These are phyloP conservation scores for Gallinago undulata DNA, from an alignment of 2,113 vertebrate species.

Conservation along the genomic window DNA sequence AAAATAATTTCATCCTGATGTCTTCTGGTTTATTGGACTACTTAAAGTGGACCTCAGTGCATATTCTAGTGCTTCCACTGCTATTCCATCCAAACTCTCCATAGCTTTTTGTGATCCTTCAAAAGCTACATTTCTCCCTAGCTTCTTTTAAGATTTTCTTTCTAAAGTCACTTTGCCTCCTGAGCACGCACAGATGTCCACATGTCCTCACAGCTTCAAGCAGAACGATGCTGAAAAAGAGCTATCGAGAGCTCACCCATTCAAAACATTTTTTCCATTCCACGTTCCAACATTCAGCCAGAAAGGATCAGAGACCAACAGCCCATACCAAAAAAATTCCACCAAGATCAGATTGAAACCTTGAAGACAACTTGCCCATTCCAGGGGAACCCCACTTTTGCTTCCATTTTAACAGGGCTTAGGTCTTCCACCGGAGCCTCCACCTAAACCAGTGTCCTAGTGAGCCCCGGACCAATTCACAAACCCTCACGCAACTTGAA, in stretches of 20 bases:
- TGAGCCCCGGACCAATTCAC: neutral
- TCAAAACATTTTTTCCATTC: neutral
- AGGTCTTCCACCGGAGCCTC: neutral
- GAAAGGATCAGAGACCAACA: neutral
- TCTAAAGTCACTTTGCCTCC: neutral
- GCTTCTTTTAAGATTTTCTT: neutral
- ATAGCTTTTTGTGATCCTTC: neutral
- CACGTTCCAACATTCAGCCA: neutral
- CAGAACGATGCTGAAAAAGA: neutral
- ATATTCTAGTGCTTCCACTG: neutral
- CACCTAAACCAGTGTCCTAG: neutral
- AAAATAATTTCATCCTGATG: constrained; percentile 11
- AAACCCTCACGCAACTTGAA: neutral
- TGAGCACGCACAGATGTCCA: neutral
- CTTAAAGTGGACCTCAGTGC: constrained; percentile 1
- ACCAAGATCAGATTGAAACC: neutral
- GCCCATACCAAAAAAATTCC: neutral
- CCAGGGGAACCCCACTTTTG: neutral
- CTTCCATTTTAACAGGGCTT: neutral
- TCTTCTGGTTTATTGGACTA: constrained; percentile 27
- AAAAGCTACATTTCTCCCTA: neutral
- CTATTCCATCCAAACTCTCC: neutral
- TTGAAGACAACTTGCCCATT: neutral
- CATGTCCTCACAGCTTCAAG: rapidly evolving
- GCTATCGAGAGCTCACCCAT: neutral